Base-by-base conservation (phyloP, 92 coral and sea anemone genomes). In the Pocillopora meandrina region DNA sequence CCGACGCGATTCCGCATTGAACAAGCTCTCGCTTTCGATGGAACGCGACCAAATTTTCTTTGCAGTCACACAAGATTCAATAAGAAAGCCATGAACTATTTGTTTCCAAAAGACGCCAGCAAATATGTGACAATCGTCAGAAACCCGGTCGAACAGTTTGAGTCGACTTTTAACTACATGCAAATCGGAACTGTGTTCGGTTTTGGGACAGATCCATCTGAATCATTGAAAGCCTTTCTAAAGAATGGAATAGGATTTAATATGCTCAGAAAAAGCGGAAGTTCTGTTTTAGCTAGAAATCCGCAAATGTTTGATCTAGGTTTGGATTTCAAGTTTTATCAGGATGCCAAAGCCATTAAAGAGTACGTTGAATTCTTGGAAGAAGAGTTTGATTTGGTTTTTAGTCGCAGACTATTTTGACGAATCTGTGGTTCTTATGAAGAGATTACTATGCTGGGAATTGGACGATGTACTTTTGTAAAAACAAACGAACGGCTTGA, bases 101-200 rank as follows among this genome's bases (percentile, higher is more conserved):
- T 94, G 10, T 87, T 94, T 90, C 98, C 95, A 12, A 89, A 85
- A 56, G 92, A 89, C 64, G 90, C 93, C 61, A 89, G 86, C 12
- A 73, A 87, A 19, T 94, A 92, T 85, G 88, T 94, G 74, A 92
- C 98, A 31, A 92, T 92, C 74, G 75, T 94, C 71, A 89, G 98
- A 72, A 90, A 94, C 89, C 98, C 98, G 16, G 95, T 85, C 19
- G 82, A 83, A 61, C 95, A 94, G 70, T 94, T 87, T 63, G 94
- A 92, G 65, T 94, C 98, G 17, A 74, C 92, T 12, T 94, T 94
- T 68, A 75, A 91, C 10, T 94, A 88, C 60, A 77, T 92, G 88
- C 84, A 78, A 4, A 85, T 94, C 61, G 94, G 90, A 1, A 80
- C 86, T 63, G 70, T 92, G 31, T 74, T 92, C 66, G 95, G 93